phyloP scores from a whole-genome alignment of 2,113 vertebrate genomes.

The Philantomba maxwellii region DNA sequence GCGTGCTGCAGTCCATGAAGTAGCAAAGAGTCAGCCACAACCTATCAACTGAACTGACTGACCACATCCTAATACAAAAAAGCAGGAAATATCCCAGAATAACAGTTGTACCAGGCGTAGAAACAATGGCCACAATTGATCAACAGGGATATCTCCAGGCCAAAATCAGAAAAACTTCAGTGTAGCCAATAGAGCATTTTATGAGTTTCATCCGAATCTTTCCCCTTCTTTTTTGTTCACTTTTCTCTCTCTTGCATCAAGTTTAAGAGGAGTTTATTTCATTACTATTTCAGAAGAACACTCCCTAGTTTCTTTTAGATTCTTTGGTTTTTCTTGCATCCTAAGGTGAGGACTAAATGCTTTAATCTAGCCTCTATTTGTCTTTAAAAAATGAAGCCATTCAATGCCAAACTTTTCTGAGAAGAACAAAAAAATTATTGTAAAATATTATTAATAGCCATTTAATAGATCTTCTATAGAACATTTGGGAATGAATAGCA shows the following conservation, averaged over 20 bases:
- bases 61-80: background rate
- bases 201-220: background rate
- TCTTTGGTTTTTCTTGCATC: background rate
- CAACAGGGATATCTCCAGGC: background rate
- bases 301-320: background rate
- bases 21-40: accelerated
- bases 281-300: background rate
- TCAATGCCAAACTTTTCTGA: background rate
- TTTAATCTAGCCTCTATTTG: background rate
- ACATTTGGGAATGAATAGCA: background rate
- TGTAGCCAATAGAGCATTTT: background rate
- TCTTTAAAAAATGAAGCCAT: background rate
- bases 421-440: background rate
- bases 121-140: background rate
- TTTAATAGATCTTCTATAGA: background rate
- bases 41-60: background rate
- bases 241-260: background rate
- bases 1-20: accelerated
- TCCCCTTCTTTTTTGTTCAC: background rate
- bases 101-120: background rate
- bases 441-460: background rate
- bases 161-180: background rate
- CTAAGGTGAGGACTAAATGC: background rate
- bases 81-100: background rate
- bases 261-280: background rate